Percentiles rank a stretch among this genome's conserved stretches.
phyloP scores from a whole-genome alignment of 2,888 invertebrate genomes.

The Amphiduros pacificus region DNA sequence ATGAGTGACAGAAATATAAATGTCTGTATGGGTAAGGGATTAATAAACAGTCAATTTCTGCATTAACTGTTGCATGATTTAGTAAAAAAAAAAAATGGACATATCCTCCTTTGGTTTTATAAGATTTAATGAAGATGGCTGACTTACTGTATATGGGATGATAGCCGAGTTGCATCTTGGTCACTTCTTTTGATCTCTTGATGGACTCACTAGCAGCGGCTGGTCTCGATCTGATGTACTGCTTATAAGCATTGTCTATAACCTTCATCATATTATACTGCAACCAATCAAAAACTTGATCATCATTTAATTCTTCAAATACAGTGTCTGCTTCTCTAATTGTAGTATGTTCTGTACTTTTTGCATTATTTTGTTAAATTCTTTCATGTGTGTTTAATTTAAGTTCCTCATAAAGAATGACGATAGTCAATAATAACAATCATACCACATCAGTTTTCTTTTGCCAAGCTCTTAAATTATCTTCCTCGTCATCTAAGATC shows the following conservation, averaged over 20 bases:
- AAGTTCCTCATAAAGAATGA: neutral
- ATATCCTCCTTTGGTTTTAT: neutral
- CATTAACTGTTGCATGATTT: too few relatives aligned
- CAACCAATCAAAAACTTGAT: neutral
- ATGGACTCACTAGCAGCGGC: constrained; percentile 87
- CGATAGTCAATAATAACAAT: neutral
- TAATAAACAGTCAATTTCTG: too few relatives aligned
- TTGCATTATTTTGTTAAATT: too few relatives aligned
- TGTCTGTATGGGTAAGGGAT: too few relatives aligned
- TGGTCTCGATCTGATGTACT: constrained; percentile 86
- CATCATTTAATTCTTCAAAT: too few relatives aligned
- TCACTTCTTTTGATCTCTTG: constrained; percentile 73
- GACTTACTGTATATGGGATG: constrained; percentile 69
- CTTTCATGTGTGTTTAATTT: too few relatives aligned
- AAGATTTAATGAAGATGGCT: too few relatives aligned
- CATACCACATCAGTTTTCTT: constrained; percentile 63
- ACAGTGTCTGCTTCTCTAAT: too few relatives aligned
- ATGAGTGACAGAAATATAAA: too few relatives aligned
- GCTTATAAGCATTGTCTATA: constrained; percentile 85
- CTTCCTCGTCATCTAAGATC: constrained; percentile 80
- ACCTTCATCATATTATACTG: constrained; percentile 72
- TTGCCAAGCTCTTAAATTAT: constrained; percentile 75
- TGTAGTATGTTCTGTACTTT: too few relatives aligned
- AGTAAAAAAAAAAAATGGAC: too few relatives aligned
- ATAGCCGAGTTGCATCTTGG: constrained; percentile 62